Evolutionary conservation across 2,797 vertebrate species (phyloP).

Genomic region (Benthosema pterotum): DNA sequence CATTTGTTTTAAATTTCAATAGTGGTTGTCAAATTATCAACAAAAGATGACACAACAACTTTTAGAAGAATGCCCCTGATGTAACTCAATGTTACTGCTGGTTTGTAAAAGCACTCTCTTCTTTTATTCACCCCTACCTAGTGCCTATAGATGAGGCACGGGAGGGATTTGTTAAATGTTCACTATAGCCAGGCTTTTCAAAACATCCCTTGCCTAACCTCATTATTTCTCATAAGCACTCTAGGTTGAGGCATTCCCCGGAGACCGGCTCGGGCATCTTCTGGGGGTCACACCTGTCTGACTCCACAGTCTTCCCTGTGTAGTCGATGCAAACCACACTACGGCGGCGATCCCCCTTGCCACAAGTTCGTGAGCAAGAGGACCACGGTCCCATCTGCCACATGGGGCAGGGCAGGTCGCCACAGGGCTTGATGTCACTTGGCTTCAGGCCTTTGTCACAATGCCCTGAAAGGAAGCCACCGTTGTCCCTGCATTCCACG

Average conservation of each 20-base stretch:
- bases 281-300: constrained; percentile 78
- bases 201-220: constrained; percentile 11
- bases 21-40: constrained; percentile 79
- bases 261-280: constrained; percentile 72
- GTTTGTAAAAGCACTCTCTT: constrained; percentile 66
- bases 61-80: constrained; percentile 59
- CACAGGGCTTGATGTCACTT: constrained; percentile 86
- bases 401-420: constrained; percentile 87
- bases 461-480: constrained; percentile 79
- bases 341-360: constrained; percentile 80
- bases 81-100: constrained; percentile 46
- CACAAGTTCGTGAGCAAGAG: constrained; percentile 86
- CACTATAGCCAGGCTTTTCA: constrained; percentile 23
- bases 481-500: constrained; percentile 86
- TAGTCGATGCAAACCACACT: constrained; percentile 84
- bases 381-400: constrained; percentile 89
- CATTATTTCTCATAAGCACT: constrained; percentile 77
- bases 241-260: constrained; percentile 73
- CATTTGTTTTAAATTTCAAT: constrained; percentile 64
- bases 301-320: constrained; percentile 74
- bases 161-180: constrained; percentile 53
- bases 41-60: constrained; percentile 56
- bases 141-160: constrained; percentile 40
- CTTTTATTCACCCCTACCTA: constrained; percentile 32
- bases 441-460: constrained; percentile 88